Conservation (phyloP, 1,140 invertebrate genomes). For the Conus ventricosus region DNA sequence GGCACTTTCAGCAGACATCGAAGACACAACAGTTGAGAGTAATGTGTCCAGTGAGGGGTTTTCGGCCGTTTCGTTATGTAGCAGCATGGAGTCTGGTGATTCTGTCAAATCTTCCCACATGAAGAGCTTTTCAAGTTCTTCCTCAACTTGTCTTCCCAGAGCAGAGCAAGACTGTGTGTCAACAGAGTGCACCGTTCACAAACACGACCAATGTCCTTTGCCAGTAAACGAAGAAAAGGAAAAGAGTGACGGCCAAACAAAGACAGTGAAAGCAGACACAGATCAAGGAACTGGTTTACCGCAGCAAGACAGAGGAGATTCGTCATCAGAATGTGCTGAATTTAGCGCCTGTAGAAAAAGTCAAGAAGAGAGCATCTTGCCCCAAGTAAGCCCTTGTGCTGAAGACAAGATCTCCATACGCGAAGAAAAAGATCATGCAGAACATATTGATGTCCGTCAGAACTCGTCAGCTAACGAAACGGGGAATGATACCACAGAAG, state of each 20-base stretch:
- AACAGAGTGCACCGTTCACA: not conserved
- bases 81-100: not conserved
- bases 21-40: not conserved
- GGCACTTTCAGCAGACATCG: too few species aligned
- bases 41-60: not conserved
- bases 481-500: not conserved
- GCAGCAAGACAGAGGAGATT: too few species aligned
- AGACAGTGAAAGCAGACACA: too few species aligned
- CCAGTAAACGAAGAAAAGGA: not conserved
- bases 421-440: too few species aligned
- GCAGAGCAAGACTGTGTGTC: not conserved
- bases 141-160: not conserved
- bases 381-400: too few species aligned
- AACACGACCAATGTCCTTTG: not conserved
- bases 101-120: not conserved
- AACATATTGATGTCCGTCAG: too few species aligned
- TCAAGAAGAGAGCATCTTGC: too few species aligned
- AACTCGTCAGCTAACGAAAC: too few species aligned
- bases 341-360: too few species aligned
- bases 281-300: too few species aligned
- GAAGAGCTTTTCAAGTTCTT: not conserved
- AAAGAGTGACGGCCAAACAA: not conserved
- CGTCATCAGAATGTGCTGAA: too few species aligned
- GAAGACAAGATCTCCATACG: too few species aligned
- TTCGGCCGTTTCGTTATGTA: not conserved